Conservation (phyloP, 2,888 invertebrate genomes). For the Lasioglossum vierecki region DNA sequence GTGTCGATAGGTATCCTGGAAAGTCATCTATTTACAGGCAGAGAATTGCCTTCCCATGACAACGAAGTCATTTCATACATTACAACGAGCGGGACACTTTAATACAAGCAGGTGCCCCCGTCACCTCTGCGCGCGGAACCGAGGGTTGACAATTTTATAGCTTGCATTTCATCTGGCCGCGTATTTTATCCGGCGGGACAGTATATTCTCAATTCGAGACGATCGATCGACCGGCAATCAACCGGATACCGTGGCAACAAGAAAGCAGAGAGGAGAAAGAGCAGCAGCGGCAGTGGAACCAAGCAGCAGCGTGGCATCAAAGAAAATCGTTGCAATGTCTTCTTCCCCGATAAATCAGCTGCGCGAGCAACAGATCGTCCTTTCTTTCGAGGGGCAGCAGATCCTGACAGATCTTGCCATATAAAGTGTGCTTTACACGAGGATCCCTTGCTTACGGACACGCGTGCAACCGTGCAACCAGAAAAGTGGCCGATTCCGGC, state of each 20-base stretch:
- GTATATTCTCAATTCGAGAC: slow-evolving; percentile 59
- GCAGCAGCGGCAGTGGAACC: neutral
- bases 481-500: slow-evolving; percentile 63
- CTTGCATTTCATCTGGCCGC: slow-evolving; percentile 47
- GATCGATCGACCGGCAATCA: slow-evolving; percentile 69
- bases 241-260: slow-evolving; percentile 53
- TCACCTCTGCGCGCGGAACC: slow-evolving; percentile 38
- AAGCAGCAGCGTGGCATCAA: slow-evolving; percentile 36
- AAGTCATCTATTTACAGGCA: slow-evolving; percentile 32
- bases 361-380: slow-evolving; percentile 59
- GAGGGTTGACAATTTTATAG: slow-evolving; percentile 56
- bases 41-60: slow-evolving; percentile 38
- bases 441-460: slow-evolving; percentile 31
- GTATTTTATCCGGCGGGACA: slow-evolving; percentile 50
- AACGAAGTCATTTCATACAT: slow-evolving; percentile 40
- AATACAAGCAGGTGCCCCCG: slow-evolving; percentile 27
- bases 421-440: slow-evolving; percentile 66
- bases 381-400: slow-evolving; percentile 53
- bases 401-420: slow-evolving; percentile 66
- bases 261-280: slow-evolving; percentile 39
- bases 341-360: slow-evolving; percentile 65
- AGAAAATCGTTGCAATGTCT: slow-evolving; percentile 62
- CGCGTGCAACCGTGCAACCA: slow-evolving; percentile 46
- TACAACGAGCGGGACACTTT: slow-evolving; percentile 42
- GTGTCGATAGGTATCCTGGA: slow-evolving; percentile 9